Conservation (phyloP, 1,140 invertebrate species). For the Hycleus cichorii region DNA sequence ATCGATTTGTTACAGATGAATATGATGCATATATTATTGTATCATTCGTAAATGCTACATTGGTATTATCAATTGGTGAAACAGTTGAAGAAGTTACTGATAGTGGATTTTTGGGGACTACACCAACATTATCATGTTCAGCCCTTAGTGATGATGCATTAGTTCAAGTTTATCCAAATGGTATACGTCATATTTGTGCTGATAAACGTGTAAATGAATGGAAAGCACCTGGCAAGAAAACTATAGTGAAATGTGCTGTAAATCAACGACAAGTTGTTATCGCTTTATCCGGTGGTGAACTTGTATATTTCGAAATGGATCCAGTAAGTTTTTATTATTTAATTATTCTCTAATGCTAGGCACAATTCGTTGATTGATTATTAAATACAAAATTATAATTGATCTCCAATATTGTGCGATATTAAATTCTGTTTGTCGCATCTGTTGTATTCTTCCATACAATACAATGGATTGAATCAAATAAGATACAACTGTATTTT, state of each 20-base stretch:
- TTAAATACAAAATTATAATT: not conserved
- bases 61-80: constrained; percentile 98
- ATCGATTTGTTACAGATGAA: constrained; percentile 63
- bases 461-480: constrained; percentile 35
- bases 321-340: constrained; percentile 59
- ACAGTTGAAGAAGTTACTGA: constrained; percentile 99
- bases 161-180: constrained; percentile 97
- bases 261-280: constrained; percentile 99
- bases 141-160: constrained; percentile 95
- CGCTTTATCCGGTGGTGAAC: constrained; percentile 91
- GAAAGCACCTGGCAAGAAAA: constrained; percentile 96
- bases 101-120: constrained; percentile 97
- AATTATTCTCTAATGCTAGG: not conserved
- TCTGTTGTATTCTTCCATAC: constrained; percentile 23
- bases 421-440: constrained; percentile 33
- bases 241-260: constrained; percentile 95
- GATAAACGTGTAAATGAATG: constrained; percentile 98
- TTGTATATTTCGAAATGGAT: constrained; percentile 99
- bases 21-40: constrained; percentile 99
- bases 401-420: constrained; percentile 22
- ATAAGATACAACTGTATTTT: constrained; percentile 10
- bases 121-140: constrained; percentile 93
- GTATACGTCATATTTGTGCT: constrained; percentile 95
- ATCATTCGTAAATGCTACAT: constrained; percentile 98
- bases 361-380: not conserved